Conservation (phyloP, 2,888 invertebrate genomes). For the Drosophila borborema region DNA sequence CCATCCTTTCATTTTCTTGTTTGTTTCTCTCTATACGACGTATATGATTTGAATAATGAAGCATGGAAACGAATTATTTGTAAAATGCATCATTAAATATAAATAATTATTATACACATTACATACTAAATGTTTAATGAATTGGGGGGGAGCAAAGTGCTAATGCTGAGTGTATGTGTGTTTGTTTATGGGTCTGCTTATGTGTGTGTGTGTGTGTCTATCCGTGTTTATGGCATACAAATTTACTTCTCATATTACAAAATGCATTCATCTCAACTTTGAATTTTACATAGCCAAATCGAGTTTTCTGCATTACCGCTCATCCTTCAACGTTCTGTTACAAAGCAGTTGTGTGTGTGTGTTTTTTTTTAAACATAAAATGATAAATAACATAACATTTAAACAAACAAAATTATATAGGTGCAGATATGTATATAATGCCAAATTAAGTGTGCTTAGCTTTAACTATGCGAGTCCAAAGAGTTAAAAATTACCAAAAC, state of each 20-base stretch:
- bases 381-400: not conserved
- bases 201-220: not conserved
- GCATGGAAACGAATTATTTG: slow-evolving; percentile 38
- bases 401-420: not conserved
- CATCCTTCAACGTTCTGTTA: too few relatives aligned
- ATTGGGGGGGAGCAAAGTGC: slow-evolving; percentile 17
- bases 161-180: slow-evolving; percentile 29
- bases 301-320: not conserved
- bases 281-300: not conserved
- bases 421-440: not conserved
- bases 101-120: slow-evolving; percentile 49
- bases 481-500: slow-evolving; percentile 15
- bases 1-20: not conserved
- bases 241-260: not conserved
- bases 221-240: slow-evolving; percentile 30
- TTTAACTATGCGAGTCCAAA: slow-evolving; percentile 43
- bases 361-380: not conserved
- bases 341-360: too few relatives aligned
- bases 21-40: slow-evolving; percentile 24
- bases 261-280: slow-evolving; percentile 6
- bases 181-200: not conserved
- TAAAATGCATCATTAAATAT: slow-evolving; percentile 46
- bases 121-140: slow-evolving; percentile 37
- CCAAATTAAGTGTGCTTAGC: slow-evolving; percentile 4
- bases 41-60: slow-evolving; percentile 29